These are phyloP conservation scores for Diadegma fenestrale DNA, from an alignment of 2,888 invertebrate genomes.

Conservation along the genomic window DNA sequence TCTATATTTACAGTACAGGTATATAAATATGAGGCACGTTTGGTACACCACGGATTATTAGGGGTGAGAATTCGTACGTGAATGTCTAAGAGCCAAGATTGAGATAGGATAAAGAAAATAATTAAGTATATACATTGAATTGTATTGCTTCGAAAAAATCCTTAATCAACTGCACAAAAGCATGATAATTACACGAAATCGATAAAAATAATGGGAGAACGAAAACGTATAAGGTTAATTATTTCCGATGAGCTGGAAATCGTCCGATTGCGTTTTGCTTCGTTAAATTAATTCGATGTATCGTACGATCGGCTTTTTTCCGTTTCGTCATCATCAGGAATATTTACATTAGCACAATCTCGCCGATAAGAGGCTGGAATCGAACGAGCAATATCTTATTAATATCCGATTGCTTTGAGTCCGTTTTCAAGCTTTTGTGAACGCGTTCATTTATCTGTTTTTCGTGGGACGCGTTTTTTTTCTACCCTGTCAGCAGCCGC, in stretches of 20 bases:
- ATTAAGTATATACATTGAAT: conserved; percentile 6
- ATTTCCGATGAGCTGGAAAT: neutral
- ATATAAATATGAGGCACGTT: conserved; percentile 16
- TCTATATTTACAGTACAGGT: conserved; percentile 55
- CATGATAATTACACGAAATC: neutral
- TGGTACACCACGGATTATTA: neutral
- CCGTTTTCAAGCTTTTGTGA: conserved; percentile 34
- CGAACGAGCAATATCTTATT: conserved; percentile 76
- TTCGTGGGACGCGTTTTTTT: neutral
- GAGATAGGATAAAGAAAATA: neutral
- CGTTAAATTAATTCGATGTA: neutral
- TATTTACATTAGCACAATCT: conserved; percentile 31
- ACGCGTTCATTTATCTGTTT: conserved; percentile 35
- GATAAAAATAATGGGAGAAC: neutral
- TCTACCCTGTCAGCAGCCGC: conserved; percentile 59
- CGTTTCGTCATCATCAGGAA: conserved; percentile 5
- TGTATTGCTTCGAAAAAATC: neutral
- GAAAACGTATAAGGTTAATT: neutral
- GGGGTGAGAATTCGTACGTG: conserved; percentile 51
- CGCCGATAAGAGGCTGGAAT: conserved; percentile 13
- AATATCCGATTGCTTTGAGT: conserved; percentile 76
- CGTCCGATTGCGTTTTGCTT: neutral
- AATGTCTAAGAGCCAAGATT: conserved; percentile 21
- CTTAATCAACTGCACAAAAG: neutral
- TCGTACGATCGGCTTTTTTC: conserved; percentile 4